A percentile compares a stretch with the other conserved stretches of the same genome.
phyloP scores from a whole-genome alignment of 2,888 invertebrate genomes.

The Papilio protenor region DNA sequence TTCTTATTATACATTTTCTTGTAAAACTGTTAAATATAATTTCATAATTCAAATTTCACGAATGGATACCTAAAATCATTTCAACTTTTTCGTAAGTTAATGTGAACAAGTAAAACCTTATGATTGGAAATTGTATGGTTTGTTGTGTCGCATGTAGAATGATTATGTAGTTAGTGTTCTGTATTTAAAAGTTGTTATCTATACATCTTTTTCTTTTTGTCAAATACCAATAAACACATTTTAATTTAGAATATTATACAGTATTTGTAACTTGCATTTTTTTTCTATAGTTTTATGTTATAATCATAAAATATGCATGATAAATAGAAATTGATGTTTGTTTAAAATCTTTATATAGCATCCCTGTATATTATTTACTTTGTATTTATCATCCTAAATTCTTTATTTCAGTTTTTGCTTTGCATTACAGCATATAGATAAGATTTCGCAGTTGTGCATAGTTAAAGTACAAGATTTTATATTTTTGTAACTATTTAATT shows the following conservation, averaged over 20 bases:
- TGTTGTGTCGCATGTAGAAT: not conserved
- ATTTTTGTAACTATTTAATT: no score
- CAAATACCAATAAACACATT: not conserved
- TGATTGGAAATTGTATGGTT: not conserved
- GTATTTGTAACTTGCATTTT: not conserved
- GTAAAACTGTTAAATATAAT: no score
- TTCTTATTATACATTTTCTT: no score
- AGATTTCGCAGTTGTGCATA: not conserved
- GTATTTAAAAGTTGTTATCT: not conserved
- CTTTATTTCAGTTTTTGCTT: not conserved
- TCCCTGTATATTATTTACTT: not conserved
- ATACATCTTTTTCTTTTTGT: not conserved
- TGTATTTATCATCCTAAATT: not conserved
- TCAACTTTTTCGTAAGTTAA: not conserved
- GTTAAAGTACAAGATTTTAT: no score
- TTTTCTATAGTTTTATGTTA: not conserved
- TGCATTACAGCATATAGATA: not conserved
- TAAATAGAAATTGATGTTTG: constrained; percentile 37
- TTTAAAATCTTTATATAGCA: not conserved
- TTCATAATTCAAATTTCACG: not conserved
- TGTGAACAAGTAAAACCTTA: not conserved
- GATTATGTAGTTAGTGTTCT: not conserved
- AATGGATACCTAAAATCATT: not conserved
- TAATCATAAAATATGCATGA: constrained; percentile 36
- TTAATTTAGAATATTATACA: not conserved